Conservation (phyloP, 1,140 invertebrate species). For the Copidosoma floridanum region DNA sequence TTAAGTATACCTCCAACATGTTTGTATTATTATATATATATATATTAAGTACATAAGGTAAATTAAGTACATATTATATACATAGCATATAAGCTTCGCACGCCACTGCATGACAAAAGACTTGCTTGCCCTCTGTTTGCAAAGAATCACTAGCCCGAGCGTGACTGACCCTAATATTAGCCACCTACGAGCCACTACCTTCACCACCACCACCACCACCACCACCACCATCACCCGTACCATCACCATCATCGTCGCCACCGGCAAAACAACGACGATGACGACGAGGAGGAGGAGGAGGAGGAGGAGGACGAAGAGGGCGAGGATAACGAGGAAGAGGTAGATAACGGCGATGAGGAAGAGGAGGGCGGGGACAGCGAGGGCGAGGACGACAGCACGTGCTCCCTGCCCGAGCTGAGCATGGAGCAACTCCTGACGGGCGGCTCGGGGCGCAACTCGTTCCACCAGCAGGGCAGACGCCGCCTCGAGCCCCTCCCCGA, state of each 20-base stretch:
- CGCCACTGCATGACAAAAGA: conserved; percentile 51
- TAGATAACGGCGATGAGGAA: conserved; percentile 34
- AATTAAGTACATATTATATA: conserved; percentile 1
- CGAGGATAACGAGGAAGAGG: conserved; percentile 31
- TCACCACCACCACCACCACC: too few species aligned
- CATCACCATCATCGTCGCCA: too few species aligned
- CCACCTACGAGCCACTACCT: too few species aligned
- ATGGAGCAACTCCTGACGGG: conserved; percentile 52
- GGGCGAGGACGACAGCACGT: conserved; percentile 39
- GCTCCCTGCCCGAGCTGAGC: conserved; percentile 45
- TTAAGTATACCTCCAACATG: too few species aligned
- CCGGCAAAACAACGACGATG: conserved; percentile 30
- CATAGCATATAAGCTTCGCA: conserved; percentile 50
- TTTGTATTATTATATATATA: too few species aligned
- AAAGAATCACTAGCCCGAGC: conserved; percentile 55
- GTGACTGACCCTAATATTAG: too few species aligned
- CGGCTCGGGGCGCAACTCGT: conserved; percentile 12
- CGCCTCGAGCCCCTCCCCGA: conserved; percentile 52
- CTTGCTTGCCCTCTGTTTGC: conserved; percentile 54
- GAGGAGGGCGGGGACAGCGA: neutral
- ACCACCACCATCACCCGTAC: too few species aligned
- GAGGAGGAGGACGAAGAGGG: conserved; percentile 37
- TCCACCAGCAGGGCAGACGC: conserved; percentile 46
- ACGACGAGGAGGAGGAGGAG: conserved; percentile 37
- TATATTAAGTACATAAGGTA: conserved; percentile 24